A percentile compares a stretch with the other conserved stretches of the same genome.
phyloP scores from a whole-genome alignment of 2,113 vertebrate species.

The Ia io region DNA sequence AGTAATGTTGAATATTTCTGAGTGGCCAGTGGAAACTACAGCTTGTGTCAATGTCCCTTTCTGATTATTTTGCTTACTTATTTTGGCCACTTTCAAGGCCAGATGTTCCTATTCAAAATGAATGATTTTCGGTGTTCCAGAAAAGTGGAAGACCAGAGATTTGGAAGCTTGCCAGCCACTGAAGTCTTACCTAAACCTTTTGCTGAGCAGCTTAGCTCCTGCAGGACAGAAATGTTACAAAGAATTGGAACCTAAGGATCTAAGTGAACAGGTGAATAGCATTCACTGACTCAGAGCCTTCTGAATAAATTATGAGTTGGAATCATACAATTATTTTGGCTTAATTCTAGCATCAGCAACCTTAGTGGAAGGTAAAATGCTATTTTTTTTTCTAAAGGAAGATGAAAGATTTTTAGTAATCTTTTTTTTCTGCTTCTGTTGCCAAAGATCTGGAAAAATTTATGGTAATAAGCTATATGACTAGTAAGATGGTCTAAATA shows the following conservation, averaged over 20 bases:
- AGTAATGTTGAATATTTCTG: constrained; percentile 64
- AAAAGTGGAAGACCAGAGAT: constrained; percentile 63
- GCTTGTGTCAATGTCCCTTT: constrained; percentile 68
- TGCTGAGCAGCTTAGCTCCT: constrained; percentile 68
- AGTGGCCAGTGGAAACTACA: constrained; percentile 61
- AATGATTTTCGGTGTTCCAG: constrained; percentile 77
- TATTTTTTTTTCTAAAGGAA: neutral
- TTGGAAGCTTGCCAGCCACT: constrained; percentile 69
- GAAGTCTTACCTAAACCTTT: constrained; percentile 63
- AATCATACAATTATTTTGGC: constrained; percentile 49
- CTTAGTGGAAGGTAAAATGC: constrained; percentile 66
- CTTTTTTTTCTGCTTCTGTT: constrained; percentile 48
- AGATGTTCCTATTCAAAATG: constrained; percentile 82
- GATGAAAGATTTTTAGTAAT: neutral
- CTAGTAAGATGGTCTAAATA: neutral
- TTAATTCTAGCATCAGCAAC: neutral
- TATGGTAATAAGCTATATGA: neutral
- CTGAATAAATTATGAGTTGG: constrained; percentile 64
- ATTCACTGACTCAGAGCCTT: constrained; percentile 51
- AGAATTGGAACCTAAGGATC: constrained; percentile 52
- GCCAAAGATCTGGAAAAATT: constrained; percentile 57
- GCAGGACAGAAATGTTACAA: constrained; percentile 56
- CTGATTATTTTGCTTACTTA: constrained; percentile 80
- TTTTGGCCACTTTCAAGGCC: constrained; percentile 78
- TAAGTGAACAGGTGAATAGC: constrained; percentile 64